A percentile compares a stretch with the other conserved stretches of the same genome.
These are phyloP conservation scores for Ditula angustiorana DNA, from an alignment of 2,888 invertebrate species.

Conservation along the genomic window DNA sequence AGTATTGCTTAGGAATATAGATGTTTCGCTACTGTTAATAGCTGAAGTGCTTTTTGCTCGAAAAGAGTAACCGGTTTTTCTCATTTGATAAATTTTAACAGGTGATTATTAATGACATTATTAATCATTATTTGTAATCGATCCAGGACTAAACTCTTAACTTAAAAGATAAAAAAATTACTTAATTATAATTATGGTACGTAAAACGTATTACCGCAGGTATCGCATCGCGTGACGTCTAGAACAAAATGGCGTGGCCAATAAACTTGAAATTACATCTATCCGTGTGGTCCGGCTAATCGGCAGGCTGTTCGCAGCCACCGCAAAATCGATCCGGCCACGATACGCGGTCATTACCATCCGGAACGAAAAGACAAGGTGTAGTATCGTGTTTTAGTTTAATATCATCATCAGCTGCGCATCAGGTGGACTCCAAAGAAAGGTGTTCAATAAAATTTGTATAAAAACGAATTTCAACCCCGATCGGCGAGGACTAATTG, in stretches of 20 bases:
- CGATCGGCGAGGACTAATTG: constrained; percentile 66
- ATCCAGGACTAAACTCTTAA: too few species aligned
- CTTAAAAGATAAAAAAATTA: background rate
- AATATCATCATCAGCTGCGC: constrained; percentile 42
- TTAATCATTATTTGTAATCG: too few species aligned
- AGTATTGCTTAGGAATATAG: too few species aligned
- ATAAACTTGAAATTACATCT: constrained; percentile 22
- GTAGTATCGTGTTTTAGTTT: constrained; percentile 11
- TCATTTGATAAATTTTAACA: too few species aligned
- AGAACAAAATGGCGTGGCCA: constrained; percentile 27
- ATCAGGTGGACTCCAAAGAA: constrained; percentile 76
- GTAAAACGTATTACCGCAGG: too few species aligned
- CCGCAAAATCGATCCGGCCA: constrained; percentile 31
- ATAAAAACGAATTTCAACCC: constrained; percentile 62
- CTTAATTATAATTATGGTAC: too few species aligned
- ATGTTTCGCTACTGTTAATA: too few species aligned
- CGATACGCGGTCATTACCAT: constrained; percentile 19
- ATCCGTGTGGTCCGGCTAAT: constrained; percentile 22
- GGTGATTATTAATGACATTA: too few species aligned
- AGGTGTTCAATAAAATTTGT: constrained; percentile 70
- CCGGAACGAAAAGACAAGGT: constrained; percentile 29
- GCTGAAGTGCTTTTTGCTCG: too few species aligned
- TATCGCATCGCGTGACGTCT: constrained; percentile 16
- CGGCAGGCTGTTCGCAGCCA: constrained; percentile 11
- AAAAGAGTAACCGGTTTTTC: too few species aligned